phyloP scores from a whole-genome alignment of 2,113 vertebrate genomes.

The Rhea pennata region DNA sequence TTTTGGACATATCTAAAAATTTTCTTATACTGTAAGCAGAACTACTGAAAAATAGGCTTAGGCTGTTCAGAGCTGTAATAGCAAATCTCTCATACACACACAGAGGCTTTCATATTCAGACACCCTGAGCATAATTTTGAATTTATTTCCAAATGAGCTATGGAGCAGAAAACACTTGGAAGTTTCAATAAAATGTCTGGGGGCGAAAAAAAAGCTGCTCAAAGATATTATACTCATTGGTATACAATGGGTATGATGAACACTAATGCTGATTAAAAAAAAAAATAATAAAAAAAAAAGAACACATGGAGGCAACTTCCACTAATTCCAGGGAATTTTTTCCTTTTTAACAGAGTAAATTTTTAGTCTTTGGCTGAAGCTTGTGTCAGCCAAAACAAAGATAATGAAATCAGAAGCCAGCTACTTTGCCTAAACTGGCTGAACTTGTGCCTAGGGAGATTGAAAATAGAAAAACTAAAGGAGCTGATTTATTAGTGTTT shows the following conservation, averaged over 20 bases:
- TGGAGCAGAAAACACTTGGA: conserved; percentile 37
- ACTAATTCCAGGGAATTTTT: not conserved
- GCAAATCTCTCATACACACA: not conserved
- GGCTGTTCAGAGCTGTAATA: not conserved
- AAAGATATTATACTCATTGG: not conserved
- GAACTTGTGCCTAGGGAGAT: not conserved
- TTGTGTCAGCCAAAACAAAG: not conserved
- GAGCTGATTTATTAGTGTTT: not conserved
- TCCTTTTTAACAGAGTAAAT: not conserved
- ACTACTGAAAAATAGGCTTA: not conserved
- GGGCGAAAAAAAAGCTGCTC: not conserved
- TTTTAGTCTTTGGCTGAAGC: not conserved
- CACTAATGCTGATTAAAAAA: not conserved
- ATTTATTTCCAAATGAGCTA: conserved; percentile 43
- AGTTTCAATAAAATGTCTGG: not conserved
- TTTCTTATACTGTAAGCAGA: not conserved
- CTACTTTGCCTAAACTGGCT: not conserved
- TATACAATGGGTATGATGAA: not conserved
- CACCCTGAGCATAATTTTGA: not conserved
- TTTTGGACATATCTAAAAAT: not conserved
- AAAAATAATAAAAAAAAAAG: too few relatives aligned
- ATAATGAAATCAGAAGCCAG: not conserved
- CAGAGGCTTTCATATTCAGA: not conserved
- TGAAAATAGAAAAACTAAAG: not conserved
- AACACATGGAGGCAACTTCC: not conserved